These are phyloP conservation scores for Stenotaenia linearis DNA, from an alignment of 2,888 invertebrate genomes.

Conservation along the genomic window DNA sequence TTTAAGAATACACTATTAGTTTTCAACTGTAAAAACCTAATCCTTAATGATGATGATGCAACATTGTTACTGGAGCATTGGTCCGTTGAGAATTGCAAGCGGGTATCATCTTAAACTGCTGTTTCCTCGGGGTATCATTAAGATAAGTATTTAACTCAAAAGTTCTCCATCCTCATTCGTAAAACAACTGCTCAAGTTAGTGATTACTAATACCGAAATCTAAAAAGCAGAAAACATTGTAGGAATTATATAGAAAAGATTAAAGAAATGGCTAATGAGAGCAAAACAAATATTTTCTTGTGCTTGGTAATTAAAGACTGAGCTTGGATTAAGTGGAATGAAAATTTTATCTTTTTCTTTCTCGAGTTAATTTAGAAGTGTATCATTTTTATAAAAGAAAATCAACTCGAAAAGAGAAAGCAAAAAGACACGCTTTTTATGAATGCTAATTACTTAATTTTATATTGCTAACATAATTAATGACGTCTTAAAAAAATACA, in stretches of 20 bases:
- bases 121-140: neutral
- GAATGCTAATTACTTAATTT: neutral
- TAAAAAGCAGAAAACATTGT: neutral
- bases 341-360: neutral
- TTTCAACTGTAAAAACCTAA: neutral
- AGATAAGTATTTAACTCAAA: neutral
- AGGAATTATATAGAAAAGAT: neutral
- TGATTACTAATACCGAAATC: neutral
- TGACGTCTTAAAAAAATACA: neutral
- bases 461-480: neutral
- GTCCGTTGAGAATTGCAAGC: neutral
- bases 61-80: neutral
- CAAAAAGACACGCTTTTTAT: neutral
- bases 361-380: neutral
- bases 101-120: neutral
- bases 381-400: too few relatives aligned
- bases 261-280: neutral
- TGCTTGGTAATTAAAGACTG: neutral
- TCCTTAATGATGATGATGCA: slow-evolving; percentile 15
- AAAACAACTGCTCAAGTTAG: neutral
- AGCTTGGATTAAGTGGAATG: neutral
- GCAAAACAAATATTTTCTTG: neutral
- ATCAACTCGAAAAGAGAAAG: too few relatives aligned
- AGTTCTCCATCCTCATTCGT: neutral
- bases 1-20: neutral